phyloP scores from a whole-genome alignment of 2,113 vertebrate genomes.

The Pteronura brasiliensis region DNA sequence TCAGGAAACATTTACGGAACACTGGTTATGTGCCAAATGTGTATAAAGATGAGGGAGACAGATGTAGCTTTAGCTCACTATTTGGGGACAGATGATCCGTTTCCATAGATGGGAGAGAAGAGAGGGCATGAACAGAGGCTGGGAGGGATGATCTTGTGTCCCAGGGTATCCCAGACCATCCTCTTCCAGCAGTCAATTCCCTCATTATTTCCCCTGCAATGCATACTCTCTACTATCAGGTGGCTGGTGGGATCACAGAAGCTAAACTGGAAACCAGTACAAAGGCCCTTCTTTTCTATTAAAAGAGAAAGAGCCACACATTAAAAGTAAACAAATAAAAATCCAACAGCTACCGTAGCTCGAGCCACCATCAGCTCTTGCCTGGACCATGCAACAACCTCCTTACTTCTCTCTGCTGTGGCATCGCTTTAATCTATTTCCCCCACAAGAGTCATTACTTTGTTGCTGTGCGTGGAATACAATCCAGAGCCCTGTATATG shows the following conservation, averaged over 20 bases:
- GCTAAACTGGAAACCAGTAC: neutral
- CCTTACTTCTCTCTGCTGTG: neutral
- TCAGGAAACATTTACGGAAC: neutral
- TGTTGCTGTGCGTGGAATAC: neutral
- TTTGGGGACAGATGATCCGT: neutral
- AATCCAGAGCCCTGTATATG: no score
- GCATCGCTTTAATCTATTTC: neutral
- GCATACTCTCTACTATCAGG: neutral
- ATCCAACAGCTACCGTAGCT: neutral
- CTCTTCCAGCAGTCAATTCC: neutral
- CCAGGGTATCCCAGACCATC: no score
- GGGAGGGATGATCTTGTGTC: neutral
- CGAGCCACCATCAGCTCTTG: neutral
- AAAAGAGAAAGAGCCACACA: neutral
- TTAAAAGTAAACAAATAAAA: neutral
- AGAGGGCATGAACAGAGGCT: neutral
- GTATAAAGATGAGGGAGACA: neutral
- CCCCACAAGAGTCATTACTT: neutral
- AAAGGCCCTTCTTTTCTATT: neutral
- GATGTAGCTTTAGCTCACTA: neutral
- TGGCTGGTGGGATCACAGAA: neutral
- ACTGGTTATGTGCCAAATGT: neutral
- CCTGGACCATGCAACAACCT: neutral
- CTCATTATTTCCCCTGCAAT: neutral
- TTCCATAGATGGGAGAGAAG: neutral